Conservation (phyloP, 2,888 invertebrate genomes). For the Apeira syringaria region DNA sequence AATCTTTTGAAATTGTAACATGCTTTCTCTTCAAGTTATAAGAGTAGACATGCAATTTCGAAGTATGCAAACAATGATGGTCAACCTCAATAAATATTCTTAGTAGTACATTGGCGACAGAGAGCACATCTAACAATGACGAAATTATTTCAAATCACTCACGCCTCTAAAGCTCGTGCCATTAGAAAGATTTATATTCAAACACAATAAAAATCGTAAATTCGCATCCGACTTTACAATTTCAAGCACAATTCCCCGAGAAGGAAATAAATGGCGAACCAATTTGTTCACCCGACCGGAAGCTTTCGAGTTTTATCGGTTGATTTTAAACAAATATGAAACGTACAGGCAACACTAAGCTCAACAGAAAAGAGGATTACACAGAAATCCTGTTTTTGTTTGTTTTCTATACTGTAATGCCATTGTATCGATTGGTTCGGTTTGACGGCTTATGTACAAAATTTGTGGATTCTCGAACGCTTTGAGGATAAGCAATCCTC, state of each 20-base stretch:
- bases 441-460: slow-evolving; percentile 26
- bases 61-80: slow-evolving; percentile 26
- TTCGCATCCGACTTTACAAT: slow-evolving; percentile 66
- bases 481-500: slow-evolving; percentile 7
- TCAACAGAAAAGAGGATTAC: slow-evolving; percentile 73
- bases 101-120: slow-evolving; percentile 49
- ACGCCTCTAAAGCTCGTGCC: slow-evolving; percentile 68
- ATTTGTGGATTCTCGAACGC: slow-evolving; percentile 19
- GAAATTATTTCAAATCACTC: slow-evolving; percentile 56
- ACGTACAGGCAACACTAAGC: slow-evolving; percentile 65
- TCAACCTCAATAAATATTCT: slow-evolving; percentile 47
- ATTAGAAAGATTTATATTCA: slow-evolving; percentile 73
- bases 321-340: slow-evolving; percentile 77
- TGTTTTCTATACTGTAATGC: slow-evolving; percentile 76
- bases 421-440: slow-evolving; percentile 50
- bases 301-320: slow-evolving; percentile 72
- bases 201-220: slow-evolving; percentile 67
- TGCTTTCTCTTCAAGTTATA: slow-evolving; percentile 1
- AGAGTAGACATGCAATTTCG: slow-evolving; percentile 8
- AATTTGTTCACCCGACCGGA: slow-evolving; percentile 77
- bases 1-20: slow-evolving; percentile 15
- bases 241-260: slow-evolving; percentile 56
- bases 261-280: slow-evolving; percentile 75
- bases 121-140: slow-evolving; percentile 49
- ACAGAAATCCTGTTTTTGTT: slow-evolving; percentile 81